Evolutionary conservation across 2,797 vertebrate genomes (phyloP), one percentile per base, ranked within the genome.

Genomic region (Mallotus villosus): DNA sequence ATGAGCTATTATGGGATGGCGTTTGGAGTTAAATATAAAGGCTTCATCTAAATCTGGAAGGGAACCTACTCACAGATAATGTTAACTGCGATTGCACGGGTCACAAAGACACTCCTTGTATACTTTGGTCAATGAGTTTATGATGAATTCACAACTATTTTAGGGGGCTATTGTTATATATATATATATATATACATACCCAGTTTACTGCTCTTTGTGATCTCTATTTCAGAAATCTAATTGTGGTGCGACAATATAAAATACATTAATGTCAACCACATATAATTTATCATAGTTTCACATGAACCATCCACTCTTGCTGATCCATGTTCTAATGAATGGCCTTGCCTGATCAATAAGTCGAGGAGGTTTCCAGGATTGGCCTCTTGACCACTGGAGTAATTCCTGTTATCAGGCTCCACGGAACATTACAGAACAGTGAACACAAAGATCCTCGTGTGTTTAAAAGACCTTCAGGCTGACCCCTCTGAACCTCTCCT

Each of bases 31-130:
- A 21, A 82, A 70, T 76, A 41, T 79, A 78, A 78, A 55, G 12
- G 83, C 67, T 79, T 22, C 24, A 41, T 21, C 71, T 86, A 84
- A 84, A 87, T 85, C 78, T 80, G 81, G 75, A 72, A 32, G 1
- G 46, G 60, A 78, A 68, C 51, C 34, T 82, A 16, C 70, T 80
- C 67, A 16, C 70, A 80, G 68, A 83, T 82, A 82, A 69, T 67
- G 24, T 65, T 21, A 57, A 68, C 80, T 78, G 59, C 70, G 34
- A 53, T 73, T 68, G 0, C 64, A 75, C 6, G 24, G 57, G 12
- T 78, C 57, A 85, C 69, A 82, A 82, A 84, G 77, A 49, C 0
- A 1, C 58, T 73, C 34, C 63, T 37, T 85, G 72, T 89, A 21
- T 70, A 53, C 51, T 53, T 53, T 53, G 51, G 16, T 16, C 68